Evolutionary conservation across 2,797 vertebrate species (phyloP).

Genomic region (Hypotaenidia okinawae): DNA sequence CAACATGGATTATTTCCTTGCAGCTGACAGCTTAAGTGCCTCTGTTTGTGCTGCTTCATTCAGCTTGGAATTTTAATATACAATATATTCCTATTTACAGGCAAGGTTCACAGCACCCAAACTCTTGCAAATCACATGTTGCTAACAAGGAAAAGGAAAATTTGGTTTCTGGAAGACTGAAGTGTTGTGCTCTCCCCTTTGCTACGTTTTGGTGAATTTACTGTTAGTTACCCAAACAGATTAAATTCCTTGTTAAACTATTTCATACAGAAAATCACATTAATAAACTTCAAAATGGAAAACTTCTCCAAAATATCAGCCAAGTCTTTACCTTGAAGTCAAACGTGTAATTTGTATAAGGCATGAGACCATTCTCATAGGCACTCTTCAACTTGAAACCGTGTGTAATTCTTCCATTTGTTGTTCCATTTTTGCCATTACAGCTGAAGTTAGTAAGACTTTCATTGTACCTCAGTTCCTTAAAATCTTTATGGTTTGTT

Average conservation of each 20-base stretch:
- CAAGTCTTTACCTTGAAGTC: slow-evolving; percentile 88
- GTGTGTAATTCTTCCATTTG: slow-evolving; percentile 95
- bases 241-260: background rate
- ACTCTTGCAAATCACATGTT: background rate
- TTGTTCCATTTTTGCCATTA: slow-evolving; percentile 93
- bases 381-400: slow-evolving; percentile 98
- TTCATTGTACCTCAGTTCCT: slow-evolving; percentile 96
- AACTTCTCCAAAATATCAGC: background rate
- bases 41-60: background rate
- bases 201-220: background rate
- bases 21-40: background rate
- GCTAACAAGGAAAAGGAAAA: background rate
- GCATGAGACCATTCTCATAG: slow-evolving; percentile 97
- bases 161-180: background rate
- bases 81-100: background rate
- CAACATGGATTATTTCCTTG: background rate
- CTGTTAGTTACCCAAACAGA: background rate
- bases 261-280: background rate
- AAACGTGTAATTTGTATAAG: slow-evolving; percentile 97
- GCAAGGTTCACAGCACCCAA: background rate
- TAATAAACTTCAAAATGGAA: background rate
- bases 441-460: slow-evolving; percentile 98
- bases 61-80: background rate
- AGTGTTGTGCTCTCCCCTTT: background rate
- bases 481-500: slow-evolving; percentile 98